phyloP scores from a whole-genome alignment of 2,113 vertebrate genomes.

The Platichthys flesus region DNA sequence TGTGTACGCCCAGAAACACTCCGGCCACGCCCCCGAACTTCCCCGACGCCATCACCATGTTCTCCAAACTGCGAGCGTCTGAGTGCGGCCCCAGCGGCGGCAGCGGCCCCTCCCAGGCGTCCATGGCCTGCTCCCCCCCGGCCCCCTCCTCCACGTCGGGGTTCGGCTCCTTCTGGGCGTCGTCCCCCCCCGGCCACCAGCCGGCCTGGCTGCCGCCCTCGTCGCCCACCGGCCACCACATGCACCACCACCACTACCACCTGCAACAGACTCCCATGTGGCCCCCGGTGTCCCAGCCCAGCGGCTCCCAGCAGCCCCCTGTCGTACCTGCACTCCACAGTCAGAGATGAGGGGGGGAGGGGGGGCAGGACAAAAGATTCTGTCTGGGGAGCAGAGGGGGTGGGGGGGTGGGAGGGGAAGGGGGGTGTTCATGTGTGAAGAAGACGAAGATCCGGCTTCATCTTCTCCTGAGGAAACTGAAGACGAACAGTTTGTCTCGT shows the following conservation, averaged over 20 bases:
- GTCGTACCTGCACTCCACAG: conserved; percentile 84
- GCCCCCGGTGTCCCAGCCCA: conserved; percentile 84
- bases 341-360: conserved; percentile 87
- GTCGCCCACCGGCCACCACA: conserved; percentile 84
- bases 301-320: conserved; percentile 82
- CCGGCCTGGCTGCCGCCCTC: conserved; percentile 87
- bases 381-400: not conserved
- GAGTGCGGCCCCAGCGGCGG: conserved; percentile 81
- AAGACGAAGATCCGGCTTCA: conserved; percentile 40
- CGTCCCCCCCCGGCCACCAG: conserved; percentile 89
- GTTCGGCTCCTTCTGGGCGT: conserved; percentile 90
- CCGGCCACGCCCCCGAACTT: conserved; percentile 96
- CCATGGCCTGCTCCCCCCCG: conserved; percentile 87
- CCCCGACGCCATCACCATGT: conserved; percentile 95
- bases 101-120: conserved; percentile 80
- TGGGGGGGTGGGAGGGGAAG: not conserved
- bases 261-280: conserved; percentile 87
- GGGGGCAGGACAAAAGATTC: conserved; percentile 18
- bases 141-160: conserved; percentile 80
- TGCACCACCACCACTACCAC: conserved; percentile 68
- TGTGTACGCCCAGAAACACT: conserved; percentile 96
- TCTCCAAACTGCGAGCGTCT: conserved; percentile 92
- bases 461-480: conserved; percentile 20
- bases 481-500: conserved; percentile 35
- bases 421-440: not conserved